Evolutionary conservation across 2,113 vertebrate genomes (phyloP).

Genomic region (Procapra przewalskii): DNA sequence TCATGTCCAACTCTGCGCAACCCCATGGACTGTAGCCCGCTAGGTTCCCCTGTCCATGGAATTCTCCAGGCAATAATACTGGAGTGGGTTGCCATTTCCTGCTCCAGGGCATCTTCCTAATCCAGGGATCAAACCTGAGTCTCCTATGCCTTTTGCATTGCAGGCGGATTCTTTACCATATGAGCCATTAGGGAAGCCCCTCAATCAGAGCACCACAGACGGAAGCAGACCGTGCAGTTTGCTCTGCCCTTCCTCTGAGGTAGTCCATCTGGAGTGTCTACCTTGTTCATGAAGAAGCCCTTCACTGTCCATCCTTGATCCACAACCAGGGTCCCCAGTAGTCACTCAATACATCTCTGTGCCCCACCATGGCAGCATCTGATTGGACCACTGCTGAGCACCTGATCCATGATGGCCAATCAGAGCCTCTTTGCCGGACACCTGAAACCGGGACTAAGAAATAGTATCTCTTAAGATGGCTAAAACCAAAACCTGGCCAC

Average conservation of each 20-base stretch:
- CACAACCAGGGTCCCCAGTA: neutral
- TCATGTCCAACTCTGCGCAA: neutral
- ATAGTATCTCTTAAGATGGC: neutral
- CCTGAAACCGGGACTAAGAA: neutral
- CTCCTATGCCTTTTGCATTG: neutral
- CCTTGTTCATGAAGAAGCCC: neutral
- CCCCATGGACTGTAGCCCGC: neutral
- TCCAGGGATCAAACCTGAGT: neutral
- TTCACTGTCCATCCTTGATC: neutral
- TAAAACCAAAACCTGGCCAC: neutral
- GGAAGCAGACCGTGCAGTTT: neutral
- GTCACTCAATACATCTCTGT: neutral
- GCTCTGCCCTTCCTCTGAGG: neutral
- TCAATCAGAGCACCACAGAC: neutral
- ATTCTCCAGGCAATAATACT: neutral
- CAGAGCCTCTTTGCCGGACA: neutral
- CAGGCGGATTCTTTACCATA: neutral
- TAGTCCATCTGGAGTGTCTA: neutral
- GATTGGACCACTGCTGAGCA: neutral
- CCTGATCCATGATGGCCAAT: neutral
- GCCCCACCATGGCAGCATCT: neutral
- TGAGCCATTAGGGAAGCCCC: neutral
- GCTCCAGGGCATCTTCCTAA: neutral
- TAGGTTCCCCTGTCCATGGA: neutral
- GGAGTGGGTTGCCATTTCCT: neutral